Evolutionary conservation across 2,797 vertebrate genomes (phyloP), one percentile per base, ranked within the genome.

Genomic region (Linurgus olivaceus): DNA sequence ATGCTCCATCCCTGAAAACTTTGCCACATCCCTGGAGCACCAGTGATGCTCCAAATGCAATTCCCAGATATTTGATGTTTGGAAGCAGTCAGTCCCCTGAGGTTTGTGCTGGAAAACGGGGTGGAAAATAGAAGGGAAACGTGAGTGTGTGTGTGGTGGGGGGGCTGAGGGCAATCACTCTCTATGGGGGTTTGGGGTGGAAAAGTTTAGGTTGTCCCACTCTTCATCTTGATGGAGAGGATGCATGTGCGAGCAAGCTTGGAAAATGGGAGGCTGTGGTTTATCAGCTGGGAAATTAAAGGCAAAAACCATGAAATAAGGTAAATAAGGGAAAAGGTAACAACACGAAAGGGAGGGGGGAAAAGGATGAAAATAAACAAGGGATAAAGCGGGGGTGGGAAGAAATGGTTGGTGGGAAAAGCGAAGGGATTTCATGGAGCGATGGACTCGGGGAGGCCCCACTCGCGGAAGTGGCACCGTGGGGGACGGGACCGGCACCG

Each of bases 401-500:
- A 76, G 33, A 89, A 57, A 44, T 2, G 40, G 17, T 11, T 35
- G 33, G 52, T 67, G 37, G 78, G 44, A 16, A 45, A 45, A 44
- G 24, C 11, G 24, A 29, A 57, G n/a, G 20, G n/a, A 26, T 76
- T 31, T 6, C 8, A 16, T 0, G 57, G 12, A 50, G 35, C 28
- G 40, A 55, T 17, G 93, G 42, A 40, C 45, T 48, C 57, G 54
- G 78, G 70, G 90, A 93, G 93, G 93, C 90, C 91, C 79, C 91
- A 77, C 79, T 88, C 87, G 75, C 87, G 87, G 91, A 88, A 93
- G 91, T 31, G 54, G 70, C 74, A 58, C 2, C 70, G 73, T 2
- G 54, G 61, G 80, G 86, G 47, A 86, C 77, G 86, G 51, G 14
- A 86, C 35, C 50, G 85, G 44, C 24, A 61, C 31, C 70, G 84